Evolutionary conservation across 2,888 invertebrate species (phyloP).

Genomic region (Dasysyrphus tricinctus): DNA sequence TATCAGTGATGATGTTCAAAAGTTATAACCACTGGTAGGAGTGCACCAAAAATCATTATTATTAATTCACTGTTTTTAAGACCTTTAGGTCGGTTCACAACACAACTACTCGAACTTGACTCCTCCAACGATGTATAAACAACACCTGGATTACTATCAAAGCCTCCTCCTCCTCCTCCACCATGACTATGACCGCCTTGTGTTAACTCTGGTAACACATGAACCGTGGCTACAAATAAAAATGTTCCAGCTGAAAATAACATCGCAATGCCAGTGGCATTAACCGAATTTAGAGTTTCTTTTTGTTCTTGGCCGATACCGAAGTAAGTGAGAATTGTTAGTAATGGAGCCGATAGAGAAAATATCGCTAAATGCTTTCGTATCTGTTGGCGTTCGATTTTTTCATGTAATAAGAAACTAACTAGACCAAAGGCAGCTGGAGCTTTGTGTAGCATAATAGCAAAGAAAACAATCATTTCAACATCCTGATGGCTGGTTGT

Average conservation of each 20-base stretch:
- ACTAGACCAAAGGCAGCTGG: constrained; percentile 99
- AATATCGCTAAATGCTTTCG: constrained; percentile 95
- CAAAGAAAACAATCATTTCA: constrained; percentile 98
- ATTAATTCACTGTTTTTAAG: constrained; percentile 91
- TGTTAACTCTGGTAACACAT: constrained; percentile 97
- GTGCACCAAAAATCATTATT: constrained; percentile 92
- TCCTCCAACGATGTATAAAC: constrained; percentile 78
- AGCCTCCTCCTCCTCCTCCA: constrained; percentile 45
- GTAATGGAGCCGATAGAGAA: constrained; percentile 94
- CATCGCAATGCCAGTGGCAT: constrained; percentile 98
- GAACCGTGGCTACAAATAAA: constrained; percentile 98
- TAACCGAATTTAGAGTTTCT: constrained; percentile 93
- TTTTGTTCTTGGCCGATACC: constrained; percentile 97
- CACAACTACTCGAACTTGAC: constrained; percentile 62
- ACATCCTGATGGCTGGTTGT: constrained; percentile 98
- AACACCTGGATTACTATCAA: constrained; percentile 57
- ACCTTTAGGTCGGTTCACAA: constrained; percentile 81
- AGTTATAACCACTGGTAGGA: constrained; percentile 94
- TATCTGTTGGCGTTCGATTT: constrained; percentile 93
- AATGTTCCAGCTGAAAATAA: constrained; percentile 99
- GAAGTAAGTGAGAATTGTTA: constrained; percentile 96
- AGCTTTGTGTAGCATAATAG: constrained; percentile 99
- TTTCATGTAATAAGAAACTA: constrained; percentile 98
- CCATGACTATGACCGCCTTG: constrained; percentile 83
- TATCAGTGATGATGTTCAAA: constrained; percentile 94